These are phyloP conservation scores for Xestia xanthographa DNA, from an alignment of 2,888 invertebrate species.

Conservation along the genomic window DNA sequence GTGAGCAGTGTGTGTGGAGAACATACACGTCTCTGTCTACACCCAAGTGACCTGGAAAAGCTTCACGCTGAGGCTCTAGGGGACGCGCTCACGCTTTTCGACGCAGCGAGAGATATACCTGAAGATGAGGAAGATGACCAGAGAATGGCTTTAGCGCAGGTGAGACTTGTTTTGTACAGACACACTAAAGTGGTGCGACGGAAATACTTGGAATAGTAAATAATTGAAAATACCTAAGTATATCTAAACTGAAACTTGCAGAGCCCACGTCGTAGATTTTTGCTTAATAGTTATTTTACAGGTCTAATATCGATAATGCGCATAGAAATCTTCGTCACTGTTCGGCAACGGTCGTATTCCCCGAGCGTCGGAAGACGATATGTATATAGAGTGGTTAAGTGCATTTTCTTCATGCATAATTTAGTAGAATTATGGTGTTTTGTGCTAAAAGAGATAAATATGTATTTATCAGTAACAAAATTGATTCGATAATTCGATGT, in stretches of 20 bases:
- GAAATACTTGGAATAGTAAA: background rate
- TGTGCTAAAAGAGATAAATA: no score
- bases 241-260: background rate
- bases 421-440: no score
- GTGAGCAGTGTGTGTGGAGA: constrained; percentile 46
- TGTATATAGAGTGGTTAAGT: no score
- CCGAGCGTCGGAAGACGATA: no score
- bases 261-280: background rate
- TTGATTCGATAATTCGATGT: no score
- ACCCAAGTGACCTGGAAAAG: constrained; percentile 44
- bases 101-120: constrained; percentile 25
- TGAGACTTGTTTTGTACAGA: constrained; percentile 22
- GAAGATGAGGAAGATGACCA: constrained; percentile 44
- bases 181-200: background rate
- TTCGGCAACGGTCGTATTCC: no score
- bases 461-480: no score
- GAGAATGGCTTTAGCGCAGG: constrained; percentile 35
- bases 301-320: no score
- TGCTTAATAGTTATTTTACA: no score
- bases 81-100: constrained; percentile 38
- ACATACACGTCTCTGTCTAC: constrained; percentile 61
- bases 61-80: constrained; percentile 29
- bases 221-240: background rate
- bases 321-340: no score
- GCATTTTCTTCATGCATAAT: no score